Evolutionary conservation across 2,888 invertebrate genomes (phyloP), one percentile per base, ranked within the genome.

Genomic region (Drosophila helvetica): DNA sequence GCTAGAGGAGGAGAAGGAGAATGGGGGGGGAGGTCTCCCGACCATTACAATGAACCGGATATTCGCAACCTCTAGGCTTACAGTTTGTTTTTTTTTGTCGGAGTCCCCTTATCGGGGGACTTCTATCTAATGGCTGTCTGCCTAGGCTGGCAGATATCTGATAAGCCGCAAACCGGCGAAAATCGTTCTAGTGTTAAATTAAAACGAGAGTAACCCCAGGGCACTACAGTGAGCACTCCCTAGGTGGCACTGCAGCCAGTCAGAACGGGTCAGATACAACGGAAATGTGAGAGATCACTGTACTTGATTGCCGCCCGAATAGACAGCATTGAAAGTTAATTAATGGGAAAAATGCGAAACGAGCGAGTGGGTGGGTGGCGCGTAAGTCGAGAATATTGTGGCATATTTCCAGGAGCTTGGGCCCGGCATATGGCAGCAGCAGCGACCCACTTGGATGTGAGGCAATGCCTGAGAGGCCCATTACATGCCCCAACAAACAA

Each of bases 151-250:
- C 47, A 30, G 47, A 78, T 75, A 83, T 88, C 79, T 80, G 85
- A 85, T 88, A 86, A 76, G 59, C 68, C 27, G 19, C 72, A 80
- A 69, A 71, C 81, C 15, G 38, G 15, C 38, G 0, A 79, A 84
- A 86, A 84, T 84, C 85, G 85, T 30, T 86, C 81, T 88, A 84
- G 75, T 86, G 85, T 86, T 86, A 86, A 86, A 86, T 86, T 85
- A 79, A 75, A 69, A 74, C 56, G 50, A 57, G 33, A 47, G 46
- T 17, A 47, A 50, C 25, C 17, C 18, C 33, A 30, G 48, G 51
- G 25, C 22, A 57, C 12, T 56, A 43, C 42, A 30, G 27, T 55
- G 50, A 5, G 8, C 25, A 22, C 43, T 18, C 22, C 2, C 1
- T 3, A 42, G n/a, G 12, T 3, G 2, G n/a, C n/a, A 48, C 22